Base-by-base conservation (phyloP, 30 jellyfish, hydroid and myxozoan species). In the Aurelia sp. region DNA sequence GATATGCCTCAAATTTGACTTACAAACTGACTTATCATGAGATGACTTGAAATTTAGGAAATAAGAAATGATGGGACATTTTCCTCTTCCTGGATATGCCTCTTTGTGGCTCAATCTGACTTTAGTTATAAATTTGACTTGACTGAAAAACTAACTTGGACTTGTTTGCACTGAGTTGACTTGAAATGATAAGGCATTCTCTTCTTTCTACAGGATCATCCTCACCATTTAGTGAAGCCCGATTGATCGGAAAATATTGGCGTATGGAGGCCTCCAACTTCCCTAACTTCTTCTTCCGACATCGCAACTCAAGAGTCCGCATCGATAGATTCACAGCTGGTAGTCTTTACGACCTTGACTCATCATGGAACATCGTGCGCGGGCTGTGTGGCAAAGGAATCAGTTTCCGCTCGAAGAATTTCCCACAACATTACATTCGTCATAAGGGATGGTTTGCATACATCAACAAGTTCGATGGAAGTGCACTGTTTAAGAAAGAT, bases 321-420 rank as follows among this genome's bases (percentile, higher is more conserved):
- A n/a, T 67, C 20, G 78, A 67, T 40, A 67, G 18, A 67, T 67
- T 19, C 44, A 30, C 21, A 10, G 58, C 52, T n/a, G 33, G 22
- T 12, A 67, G 33, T 27, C 78, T 67, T 40, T 67, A 17, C 63
- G 33, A 27, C 11, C 58, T 67, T 11, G 78, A 72, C 17, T 35
- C 70, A 21, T 20, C 66, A 10, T 72, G 66, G 66, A 72, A 6
- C 12, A 50, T 72, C 21, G 84, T 35, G 12, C 70, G 70, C 11
- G 84, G 84, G 4, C 73, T 72, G 66, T n/a, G 40, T 12, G 84
- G 84, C 37, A 71, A 50, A 35, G 84, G 84, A 47, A 35, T 50
- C 27, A 72, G 84, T 47, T 72, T 72, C 47, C 23, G 69, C 19
- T 72, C 84, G 13, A 50, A 20, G 47, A 72, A 72, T 47, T 35